Conservation (phyloP, 2,113 vertebrate species). For the Cricetomys ansorgei region DNA sequence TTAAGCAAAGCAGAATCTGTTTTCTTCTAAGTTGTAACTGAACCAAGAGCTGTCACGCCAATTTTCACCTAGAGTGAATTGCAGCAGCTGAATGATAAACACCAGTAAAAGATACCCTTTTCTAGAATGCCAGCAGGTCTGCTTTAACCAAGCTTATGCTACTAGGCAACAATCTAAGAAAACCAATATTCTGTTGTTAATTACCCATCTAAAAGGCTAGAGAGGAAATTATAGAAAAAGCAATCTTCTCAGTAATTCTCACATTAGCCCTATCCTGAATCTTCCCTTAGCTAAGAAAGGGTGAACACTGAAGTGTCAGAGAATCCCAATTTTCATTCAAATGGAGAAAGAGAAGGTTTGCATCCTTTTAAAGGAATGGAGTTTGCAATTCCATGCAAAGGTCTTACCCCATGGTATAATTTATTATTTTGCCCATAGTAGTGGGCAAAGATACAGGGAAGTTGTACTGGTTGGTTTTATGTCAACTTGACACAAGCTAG, state of each 20-base stretch:
- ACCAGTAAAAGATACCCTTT: constrained; percentile 52
- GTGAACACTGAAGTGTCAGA: constrained; percentile 25
- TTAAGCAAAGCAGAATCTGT: constrained; percentile 79
- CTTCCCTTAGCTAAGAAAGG: constrained; percentile 36
- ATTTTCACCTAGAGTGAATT: constrained; percentile 74
- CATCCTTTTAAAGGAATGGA: not conserved
- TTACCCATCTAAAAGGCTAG: constrained; percentile 64
- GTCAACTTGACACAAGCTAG: too few species aligned
- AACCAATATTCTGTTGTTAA: constrained; percentile 67
- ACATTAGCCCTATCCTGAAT: constrained; percentile 31
- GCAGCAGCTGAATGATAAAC: constrained; percentile 73
- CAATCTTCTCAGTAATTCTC: constrained; percentile 54
- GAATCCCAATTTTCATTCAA: constrained; percentile 17
- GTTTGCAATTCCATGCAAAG: not conserved
- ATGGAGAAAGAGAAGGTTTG: not conserved
- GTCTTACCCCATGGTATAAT: not conserved
- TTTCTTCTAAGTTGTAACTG: constrained; percentile 75
- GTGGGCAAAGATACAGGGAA: not conserved
- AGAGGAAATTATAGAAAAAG: constrained; percentile 56
- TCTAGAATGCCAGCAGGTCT: constrained; percentile 58
- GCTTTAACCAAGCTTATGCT: constrained; percentile 53
- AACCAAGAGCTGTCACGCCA: constrained; percentile 73
- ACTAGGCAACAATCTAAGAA: constrained; percentile 69
- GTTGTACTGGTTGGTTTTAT: too few species aligned
- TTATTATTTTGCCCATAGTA: not conserved